Base-by-base conservation (phyloP, 2,113 vertebrate genomes). In the Equus quagga region DNA sequence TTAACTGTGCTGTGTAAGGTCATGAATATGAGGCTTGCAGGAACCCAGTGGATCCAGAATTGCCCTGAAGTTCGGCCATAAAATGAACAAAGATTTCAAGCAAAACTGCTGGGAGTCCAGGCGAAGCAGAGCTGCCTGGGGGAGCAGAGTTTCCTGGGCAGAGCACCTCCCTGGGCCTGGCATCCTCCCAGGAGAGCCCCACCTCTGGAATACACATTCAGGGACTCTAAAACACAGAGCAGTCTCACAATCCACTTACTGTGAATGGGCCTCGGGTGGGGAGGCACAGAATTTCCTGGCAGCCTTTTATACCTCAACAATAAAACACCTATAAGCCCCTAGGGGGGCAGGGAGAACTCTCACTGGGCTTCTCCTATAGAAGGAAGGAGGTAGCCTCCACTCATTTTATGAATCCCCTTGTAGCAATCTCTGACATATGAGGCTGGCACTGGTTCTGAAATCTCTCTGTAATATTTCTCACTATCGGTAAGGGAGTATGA, bases 61-160 rank as follows among this genome's bases (percentile, higher is more conserved):
- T 60, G 89, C 13, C 41, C 84, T 96, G 96, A 90, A 97, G 90
- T 72, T 62, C 65, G 79, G 95, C 92, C 95, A 95, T 58, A 49
- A 65, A 91, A 49, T 72, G 64, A 98, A 96, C 89, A 96, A 98
- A 97, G 95, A 88, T 51, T 83, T 75, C 86, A 94, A 89, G 97
- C 76, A 95, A 97, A 94, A 87, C 31, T 26, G 41, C 58, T 67
- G 41, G 33, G 82, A 92, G 82, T 60, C 51, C 64, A 73, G 79
- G 70, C 41, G 23, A 82, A 33, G 62, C 79, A 58, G 28, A 0
- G 0, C 78, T 73, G 79, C 92, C 95, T 28, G 13, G 89, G 87
- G 92, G 89, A 85, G 95, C 94, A 81, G 82, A 78, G 36, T 96
- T 98, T 97, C 89, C 94, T 70, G 69, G 67, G 95, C 95, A 96